These are phyloP conservation scores for Odontomyia ornata DNA, from an alignment of 2,888 invertebrate genomes.

Conservation along the genomic window DNA sequence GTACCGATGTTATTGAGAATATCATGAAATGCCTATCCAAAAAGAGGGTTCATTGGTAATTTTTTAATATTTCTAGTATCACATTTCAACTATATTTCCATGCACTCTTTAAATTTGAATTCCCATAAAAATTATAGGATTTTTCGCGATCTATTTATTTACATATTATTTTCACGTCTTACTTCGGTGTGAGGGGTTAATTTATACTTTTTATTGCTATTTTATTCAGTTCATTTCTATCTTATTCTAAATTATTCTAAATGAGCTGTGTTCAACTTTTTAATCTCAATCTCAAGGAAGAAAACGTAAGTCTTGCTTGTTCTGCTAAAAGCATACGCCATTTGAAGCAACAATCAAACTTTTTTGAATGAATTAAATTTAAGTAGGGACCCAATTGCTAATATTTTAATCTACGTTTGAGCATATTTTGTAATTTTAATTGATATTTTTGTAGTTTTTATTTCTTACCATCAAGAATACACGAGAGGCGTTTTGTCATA, in stretches of 20 bases:
- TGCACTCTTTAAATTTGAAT: neutral
- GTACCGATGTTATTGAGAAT: slow-evolving; percentile 81
- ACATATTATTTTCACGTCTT: neutral
- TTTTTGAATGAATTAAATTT: neutral
- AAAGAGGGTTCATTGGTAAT: slow-evolving; percentile 65
- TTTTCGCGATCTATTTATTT: too few species aligned
- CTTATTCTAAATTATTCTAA: too few species aligned
- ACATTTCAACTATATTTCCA: neutral
- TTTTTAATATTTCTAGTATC: neutral
- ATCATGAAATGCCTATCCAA: slow-evolving; percentile 76
- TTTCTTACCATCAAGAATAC: too few species aligned
- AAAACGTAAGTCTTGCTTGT: neutral
- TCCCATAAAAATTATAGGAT: too few species aligned
- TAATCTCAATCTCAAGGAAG: neutral
- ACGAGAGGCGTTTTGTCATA: too few species aligned
- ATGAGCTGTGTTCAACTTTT: too few species aligned
- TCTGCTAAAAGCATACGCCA: neutral
- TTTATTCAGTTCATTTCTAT: neutral
- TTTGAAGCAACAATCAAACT: neutral
- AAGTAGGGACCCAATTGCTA: too few species aligned
- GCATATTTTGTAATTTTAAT: too few species aligned
- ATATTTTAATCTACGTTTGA: too few species aligned
- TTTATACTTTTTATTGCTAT: neutral
- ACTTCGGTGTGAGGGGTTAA: too few species aligned
- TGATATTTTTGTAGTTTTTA: too few species aligned